These are phyloP conservation scores for Glossophaga mutica DNA, from an alignment of 2,797 vertebrate species.

Conservation along the genomic window DNA sequence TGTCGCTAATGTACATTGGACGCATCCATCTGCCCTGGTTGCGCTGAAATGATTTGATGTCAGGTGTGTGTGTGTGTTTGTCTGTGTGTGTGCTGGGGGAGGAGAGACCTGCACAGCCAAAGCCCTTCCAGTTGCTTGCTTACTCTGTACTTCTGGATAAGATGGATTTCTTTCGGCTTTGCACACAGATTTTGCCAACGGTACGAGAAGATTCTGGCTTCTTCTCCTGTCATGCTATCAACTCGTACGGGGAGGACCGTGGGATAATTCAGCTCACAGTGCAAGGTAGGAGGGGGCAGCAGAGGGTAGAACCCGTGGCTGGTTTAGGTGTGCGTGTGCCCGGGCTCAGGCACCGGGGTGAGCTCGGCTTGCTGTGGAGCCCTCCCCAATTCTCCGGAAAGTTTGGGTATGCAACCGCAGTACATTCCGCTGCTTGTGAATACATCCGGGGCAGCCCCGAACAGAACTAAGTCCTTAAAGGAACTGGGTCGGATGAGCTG, in stretches of 20 bases:
- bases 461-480: background rate
- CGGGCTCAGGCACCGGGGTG: constrained; percentile 21
- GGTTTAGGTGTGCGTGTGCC: constrained; percentile 33
- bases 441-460: background rate
- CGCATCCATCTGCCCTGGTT: background rate
- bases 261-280: constrained; percentile 99
- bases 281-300: constrained; percentile 88
- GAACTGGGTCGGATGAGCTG: background rate
- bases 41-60: background rate
- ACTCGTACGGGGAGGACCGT: constrained; percentile 97
- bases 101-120: background rate
- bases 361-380: background rate
- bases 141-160: background rate
- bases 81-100: background rate
- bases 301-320: constrained; percentile 3
- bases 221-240: constrained; percentile 99
- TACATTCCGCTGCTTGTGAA: background rate
- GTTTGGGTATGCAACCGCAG: background rate
- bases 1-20: rapidly evolving
- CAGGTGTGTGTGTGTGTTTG: background rate
- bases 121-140: constrained; percentile 6
- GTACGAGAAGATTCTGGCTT: constrained; percentile 98
- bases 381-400: background rate
- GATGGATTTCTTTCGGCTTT: constrained; percentile 70
- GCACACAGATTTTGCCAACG: constrained; percentile 93